Percentiles rank a stretch among this genome's conserved stretches.
Evolutionary conservation across 1,140 invertebrate species (phyloP).

Genomic region (Ptiloglossa arizonensis): DNA sequence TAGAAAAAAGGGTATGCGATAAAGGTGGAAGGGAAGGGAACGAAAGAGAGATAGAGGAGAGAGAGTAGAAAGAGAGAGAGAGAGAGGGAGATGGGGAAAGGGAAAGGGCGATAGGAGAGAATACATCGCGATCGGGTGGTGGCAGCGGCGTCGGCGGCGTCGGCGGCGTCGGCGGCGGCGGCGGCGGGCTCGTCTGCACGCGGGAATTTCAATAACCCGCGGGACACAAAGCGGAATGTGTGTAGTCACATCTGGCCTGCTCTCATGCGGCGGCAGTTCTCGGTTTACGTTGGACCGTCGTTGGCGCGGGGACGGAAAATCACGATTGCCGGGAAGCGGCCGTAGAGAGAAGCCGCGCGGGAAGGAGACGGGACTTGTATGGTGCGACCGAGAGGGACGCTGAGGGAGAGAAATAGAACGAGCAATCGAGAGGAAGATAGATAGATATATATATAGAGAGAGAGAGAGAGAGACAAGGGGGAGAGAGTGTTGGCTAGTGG

Average conservation of each 20-base stretch:
- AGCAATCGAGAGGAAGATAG: too few species aligned
- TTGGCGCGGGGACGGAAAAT: constrained; percentile 73
- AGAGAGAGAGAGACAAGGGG: too few species aligned
- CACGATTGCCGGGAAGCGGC: constrained; percentile 66
- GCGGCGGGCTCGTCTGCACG: constrained; percentile 53
- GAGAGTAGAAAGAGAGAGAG: constrained; percentile 73
- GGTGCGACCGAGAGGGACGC: background rate
- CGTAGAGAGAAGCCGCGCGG: constrained; percentile 31
- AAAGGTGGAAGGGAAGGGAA: background rate
- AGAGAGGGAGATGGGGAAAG: too few species aligned
- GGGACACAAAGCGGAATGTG: constrained; percentile 73
- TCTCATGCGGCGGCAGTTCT: constrained; percentile 74
- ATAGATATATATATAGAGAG: too few species aligned
- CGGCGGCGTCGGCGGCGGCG: constrained; percentile 20
- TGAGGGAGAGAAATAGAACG: background rate
- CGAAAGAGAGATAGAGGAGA: constrained; percentile 49
- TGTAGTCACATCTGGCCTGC: constrained; percentile 76
- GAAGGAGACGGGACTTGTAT: too few species aligned
- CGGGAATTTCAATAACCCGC: constrained; percentile 77
- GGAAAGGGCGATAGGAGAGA: constrained; percentile 35
- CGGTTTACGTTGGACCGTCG: constrained; percentile 73
- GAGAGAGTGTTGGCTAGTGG: too few species aligned
- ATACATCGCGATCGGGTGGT: constrained; percentile 45
- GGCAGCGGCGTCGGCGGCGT: constrained; percentile 22
- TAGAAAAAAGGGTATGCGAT: background rate